Base-by-base conservation (phyloP, 2,113 vertebrate genomes). In the Gallinago jamesoni region DNA sequence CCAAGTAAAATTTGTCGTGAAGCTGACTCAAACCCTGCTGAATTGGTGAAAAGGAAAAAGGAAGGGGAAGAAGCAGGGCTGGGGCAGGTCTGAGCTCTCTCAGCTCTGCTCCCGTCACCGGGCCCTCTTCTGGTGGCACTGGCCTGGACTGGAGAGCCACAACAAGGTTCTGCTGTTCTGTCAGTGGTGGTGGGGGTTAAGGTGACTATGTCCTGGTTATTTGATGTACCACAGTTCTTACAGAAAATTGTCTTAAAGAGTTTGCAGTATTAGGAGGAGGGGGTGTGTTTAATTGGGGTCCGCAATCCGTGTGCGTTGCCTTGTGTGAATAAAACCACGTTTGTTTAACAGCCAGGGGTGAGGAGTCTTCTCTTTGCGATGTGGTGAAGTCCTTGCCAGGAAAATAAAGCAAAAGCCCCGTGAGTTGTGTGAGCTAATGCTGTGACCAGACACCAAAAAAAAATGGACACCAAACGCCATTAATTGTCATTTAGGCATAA, bases 351-450 rank as follows among this genome's bases (percentile, higher is more conserved):
- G 31, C 64, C 10, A 5, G 0, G 9, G n/a, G 16, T 59, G 24
- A 10, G 21, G 84, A 35, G 63, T 72, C 39, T 52, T 68, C 62
- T 64, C 19, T 90, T 45, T 6, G 6, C 8, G 1, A 5, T 2
- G 1, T 4, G 1, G 9, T 7, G 3, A 5, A 23, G 37, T 24
- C 41, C n/a, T 43, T 12, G 14, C 30, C 19, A 8, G 45, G 30
- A 53, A 5, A 63, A 33, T 1, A 2, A 11, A 13, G 39, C 33
- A 16, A 10, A 41, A 62, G 35, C 63, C 9, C 1, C 2, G 1
- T 0, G 15, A 19, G 37, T 7, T 0, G 12, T 5, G 14, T 17
- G 24, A 33, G 2, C 78, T 64, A 2, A 15, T 2, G 56, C 67
- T 45, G 17, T 18, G 82, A 70, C 10, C 14, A 67, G 53, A 35